Base-by-base conservation (phyloP, 2,797 vertebrate genomes). In the Sylvia borin region DNA sequence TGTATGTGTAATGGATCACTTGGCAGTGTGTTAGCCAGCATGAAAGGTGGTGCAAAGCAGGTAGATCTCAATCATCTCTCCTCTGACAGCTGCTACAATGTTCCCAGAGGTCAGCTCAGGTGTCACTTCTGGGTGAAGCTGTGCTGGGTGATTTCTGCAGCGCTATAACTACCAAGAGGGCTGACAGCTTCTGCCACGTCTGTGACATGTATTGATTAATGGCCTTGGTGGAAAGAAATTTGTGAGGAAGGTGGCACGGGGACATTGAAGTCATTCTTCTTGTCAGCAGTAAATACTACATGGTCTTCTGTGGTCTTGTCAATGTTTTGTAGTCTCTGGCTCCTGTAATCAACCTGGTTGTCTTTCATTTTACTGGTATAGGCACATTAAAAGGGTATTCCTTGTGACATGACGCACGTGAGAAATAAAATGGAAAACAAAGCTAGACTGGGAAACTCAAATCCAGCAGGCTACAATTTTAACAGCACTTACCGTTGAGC, bases 211-310 rank as follows among this genome's bases (percentile, higher is more conserved):
- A 8, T 4, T 88, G 92, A 88, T 92, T 48, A 74, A 95, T 78
- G 45, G 38, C 40, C 62, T 96, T 5, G 9, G 15, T 26, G 61
- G 62, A 40, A 85, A n/a, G 42, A 71, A 73, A 93, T 60, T 32
- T 77, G 57, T 65, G 79, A 87, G 42, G 47, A 76, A n/a, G 29
- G 58, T 67, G 43, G 38, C 34, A n/a, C 7, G 65, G 72, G 66
- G 61, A 78, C 64, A 77, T 67, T 47, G 7, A 72, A 96, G 90
- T 74, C 47, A 38, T 88, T 92, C 67, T 90, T 96, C 64, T 88
- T 95, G 85, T 93, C 80, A 74, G 61, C 70, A 93, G 42, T 89
- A 85, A 95, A 61, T 34, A n/a, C n/a, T 84, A 9, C 15, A 2
- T 66, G 36, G 26, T 85, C 22, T 65, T 74, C n/a, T 67, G 51